These are phyloP conservation scores for Lithophane leautieri DNA, from an alignment of 2,888 invertebrate genomes.

Conservation along the genomic window DNA sequence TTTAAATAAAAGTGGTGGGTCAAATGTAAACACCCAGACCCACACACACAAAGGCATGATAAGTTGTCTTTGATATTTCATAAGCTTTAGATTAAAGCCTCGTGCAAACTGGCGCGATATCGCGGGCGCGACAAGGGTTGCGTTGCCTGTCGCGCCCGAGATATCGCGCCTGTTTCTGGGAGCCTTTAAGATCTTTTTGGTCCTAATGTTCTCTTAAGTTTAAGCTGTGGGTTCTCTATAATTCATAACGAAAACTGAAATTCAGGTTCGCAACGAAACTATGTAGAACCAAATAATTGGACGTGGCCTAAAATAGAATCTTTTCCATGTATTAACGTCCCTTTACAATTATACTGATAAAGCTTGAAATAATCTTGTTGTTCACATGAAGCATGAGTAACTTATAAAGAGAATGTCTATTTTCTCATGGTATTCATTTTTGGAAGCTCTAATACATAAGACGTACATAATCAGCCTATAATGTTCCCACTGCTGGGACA, in stretches of 20 bases:
- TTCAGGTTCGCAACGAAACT: not conserved
- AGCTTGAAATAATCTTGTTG: conserved; percentile 11
- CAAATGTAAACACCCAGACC: not conserved
- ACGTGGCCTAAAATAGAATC: not conserved
- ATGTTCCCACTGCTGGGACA: too few relatives aligned
- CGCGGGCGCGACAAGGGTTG: too few relatives aligned
- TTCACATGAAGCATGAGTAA: conserved; percentile 11
- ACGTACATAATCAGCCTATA: too few relatives aligned
- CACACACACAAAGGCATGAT: not conserved
- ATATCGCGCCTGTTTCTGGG: too few relatives aligned
- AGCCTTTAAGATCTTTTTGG: not conserved
- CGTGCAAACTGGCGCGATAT: too few relatives aligned
- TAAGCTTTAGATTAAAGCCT: not conserved
- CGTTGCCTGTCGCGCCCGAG: too few relatives aligned
- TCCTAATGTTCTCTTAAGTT: not conserved
- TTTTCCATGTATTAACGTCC: conserved; percentile 6
- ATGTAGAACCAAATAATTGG: not conserved
- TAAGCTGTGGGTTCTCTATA: not conserved
- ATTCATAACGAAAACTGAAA: not conserved
- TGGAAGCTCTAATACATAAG: conserved; percentile 7
- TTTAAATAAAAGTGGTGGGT: conserved; percentile 7
- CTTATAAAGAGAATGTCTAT: conserved; percentile 27
- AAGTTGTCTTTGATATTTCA: not conserved
- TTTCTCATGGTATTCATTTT: conserved; percentile 18
- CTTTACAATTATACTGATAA: conserved; percentile 2